A percentile compares a stretch with the other conserved stretches of the same genome.
Conservation (phyloP, 2,113 vertebrate genomes). For the Leptobrachium ailaonicum region DNA sequence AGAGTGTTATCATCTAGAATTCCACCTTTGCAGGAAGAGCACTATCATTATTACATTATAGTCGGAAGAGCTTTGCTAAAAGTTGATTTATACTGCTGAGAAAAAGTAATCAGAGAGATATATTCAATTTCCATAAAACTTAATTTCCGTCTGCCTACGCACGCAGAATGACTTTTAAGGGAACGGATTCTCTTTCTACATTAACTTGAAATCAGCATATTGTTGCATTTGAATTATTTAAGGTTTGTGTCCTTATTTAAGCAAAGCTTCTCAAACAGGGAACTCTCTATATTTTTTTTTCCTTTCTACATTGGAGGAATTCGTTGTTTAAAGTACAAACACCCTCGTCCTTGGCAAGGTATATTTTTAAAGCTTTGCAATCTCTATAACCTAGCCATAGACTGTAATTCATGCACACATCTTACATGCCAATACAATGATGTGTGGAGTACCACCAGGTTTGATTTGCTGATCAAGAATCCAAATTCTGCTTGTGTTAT, state of each 20-base stretch:
- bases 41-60: slow-evolving; percentile 12
- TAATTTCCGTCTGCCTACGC: slow-evolving; percentile 28
- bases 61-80: neutral
- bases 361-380: too few species aligned
- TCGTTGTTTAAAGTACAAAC: too few species aligned
- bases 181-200: slow-evolving; percentile 15
- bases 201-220: slow-evolving; percentile 40
- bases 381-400: too few species aligned
- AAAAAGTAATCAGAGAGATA: slow-evolving; percentile 27
- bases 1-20: neutral
- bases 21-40: slow-evolving; percentile 16
- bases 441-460: too few species aligned
- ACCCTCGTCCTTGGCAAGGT: too few species aligned
- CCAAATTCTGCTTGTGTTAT: too few species aligned
- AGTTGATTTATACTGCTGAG: slow-evolving; percentile 3
- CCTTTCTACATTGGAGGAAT: too few species aligned
- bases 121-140: slow-evolving; percentile 35
- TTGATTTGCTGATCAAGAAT: too few species aligned
- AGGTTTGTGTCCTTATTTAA: slow-evolving; percentile 19
- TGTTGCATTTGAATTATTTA: slow-evolving; percentile 36
- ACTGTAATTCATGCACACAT: too few species aligned
- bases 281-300: neutral
- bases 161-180: slow-evolving; percentile 28
- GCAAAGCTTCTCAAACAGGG: neutral
- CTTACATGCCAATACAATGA: too few species aligned